Base-by-base conservation (phyloP, 1,140 invertebrate species). In the Pseudomyrmex sp. region DNA sequence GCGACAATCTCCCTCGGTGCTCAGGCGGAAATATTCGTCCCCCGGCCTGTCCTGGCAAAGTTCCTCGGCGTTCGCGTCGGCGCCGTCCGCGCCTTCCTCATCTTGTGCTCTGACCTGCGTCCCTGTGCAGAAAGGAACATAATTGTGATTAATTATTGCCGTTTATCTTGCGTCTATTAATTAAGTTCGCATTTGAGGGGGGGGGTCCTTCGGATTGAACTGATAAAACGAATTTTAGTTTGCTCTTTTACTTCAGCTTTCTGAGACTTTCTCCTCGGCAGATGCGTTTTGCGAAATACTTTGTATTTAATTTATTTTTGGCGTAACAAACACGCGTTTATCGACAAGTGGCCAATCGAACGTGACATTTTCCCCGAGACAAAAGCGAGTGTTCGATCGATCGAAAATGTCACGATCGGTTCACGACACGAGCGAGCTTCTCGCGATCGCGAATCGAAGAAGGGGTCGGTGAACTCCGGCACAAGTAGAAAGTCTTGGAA, bases 11-110 rank as follows among this genome's bases (percentile, higher is more conserved):
- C 97, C 97, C 61, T 98, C 97, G 26, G 96, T 96, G 76, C 96
- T 96, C 88, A 98, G 94, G 76, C 98, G 96, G 95, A 98, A 98
- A 95, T 98, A 98, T 93, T 98, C 98, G 90, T 98, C 97, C 23
- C 97, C 97, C 2, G 97, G 97, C 90, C 98, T 95, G 89, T 97
- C 97, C 83, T 97, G 96, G 92, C 98, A 98, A 15, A 98, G 95
- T 93, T 98, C 97, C 91, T 98, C 98, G 15, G 97, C 95, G 89
- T 96, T 97, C 72, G 96, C 95, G 56, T 97, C 97, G 18, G 95
- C 95, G 23, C 95, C 95, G 66, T 96, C 96, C 15, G 91, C 92
- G 23, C 96, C 96, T 13, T 96, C 96, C 3, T 97, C 96, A 91
- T 97, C 96, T 85, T 96, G 95, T 12, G 95, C 95, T 90, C 90